A percentile compares a stretch with the other conserved stretches of the same genome.
Evolutionary conservation across 2,797 vertebrate genomes (phyloP).

Genomic region (Coccyzus lansbergi): DNA sequence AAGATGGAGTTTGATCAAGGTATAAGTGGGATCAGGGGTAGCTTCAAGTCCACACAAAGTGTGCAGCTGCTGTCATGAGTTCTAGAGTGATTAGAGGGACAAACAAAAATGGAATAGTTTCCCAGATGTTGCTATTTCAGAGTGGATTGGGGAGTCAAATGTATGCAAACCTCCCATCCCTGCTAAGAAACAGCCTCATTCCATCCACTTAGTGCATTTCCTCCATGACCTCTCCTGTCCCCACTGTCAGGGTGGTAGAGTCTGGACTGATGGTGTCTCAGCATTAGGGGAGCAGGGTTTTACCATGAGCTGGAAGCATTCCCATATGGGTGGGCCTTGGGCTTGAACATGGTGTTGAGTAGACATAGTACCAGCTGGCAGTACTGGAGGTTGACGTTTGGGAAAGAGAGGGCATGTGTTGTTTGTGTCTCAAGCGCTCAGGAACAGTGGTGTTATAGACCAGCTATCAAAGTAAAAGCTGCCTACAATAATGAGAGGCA

Average conservation of each 20-base stretch:
- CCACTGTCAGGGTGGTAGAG: neutral
- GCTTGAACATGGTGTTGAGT: neutral
- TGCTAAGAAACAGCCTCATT: neutral
- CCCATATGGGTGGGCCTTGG: neutral
- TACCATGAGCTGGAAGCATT: neutral
- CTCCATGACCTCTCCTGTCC: neutral
- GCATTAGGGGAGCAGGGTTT: neutral
- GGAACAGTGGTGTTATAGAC: neutral
- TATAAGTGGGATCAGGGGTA: neutral
- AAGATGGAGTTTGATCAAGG: neutral
- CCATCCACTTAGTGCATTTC: neutral
- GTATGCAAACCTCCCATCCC: neutral
- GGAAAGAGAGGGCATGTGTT: neutral
- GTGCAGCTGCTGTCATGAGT: neutral
- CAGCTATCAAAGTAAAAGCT: neutral
- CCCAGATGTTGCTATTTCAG: neutral
- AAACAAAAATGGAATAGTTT: neutral
- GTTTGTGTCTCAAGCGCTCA: neutral
- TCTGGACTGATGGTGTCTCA: neutral
- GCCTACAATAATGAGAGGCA: neutral
- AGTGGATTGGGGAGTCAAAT: neutral
- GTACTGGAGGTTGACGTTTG: neutral
- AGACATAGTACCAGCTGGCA: neutral
- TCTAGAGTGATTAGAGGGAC: neutral
- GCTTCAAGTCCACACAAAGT: neutral